phyloP scores from a whole-genome alignment of 2,888 invertebrate genomes.

The Diarsia rubi region DNA sequence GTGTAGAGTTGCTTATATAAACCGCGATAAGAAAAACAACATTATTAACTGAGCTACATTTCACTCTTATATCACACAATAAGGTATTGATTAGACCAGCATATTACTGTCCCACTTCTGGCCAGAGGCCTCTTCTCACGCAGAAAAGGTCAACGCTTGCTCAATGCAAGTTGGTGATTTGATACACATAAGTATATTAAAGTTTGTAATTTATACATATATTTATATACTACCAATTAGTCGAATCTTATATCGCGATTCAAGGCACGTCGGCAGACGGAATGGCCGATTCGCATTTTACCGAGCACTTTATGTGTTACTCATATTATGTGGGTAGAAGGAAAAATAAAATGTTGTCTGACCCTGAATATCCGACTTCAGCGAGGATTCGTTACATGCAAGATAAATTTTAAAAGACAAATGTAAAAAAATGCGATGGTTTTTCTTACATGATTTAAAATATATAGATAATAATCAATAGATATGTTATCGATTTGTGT shows the following conservation, averaged over 20 bases:
- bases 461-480: no score
- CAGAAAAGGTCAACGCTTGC: background rate
- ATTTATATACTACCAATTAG: slow-evolving; percentile 22
- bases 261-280: slow-evolving; percentile 19
- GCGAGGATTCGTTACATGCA: background rate
- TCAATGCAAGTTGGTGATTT: background rate
- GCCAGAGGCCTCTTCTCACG: background rate
- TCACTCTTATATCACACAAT: slow-evolving; percentile 8
- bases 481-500: no score
- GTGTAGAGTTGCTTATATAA: slow-evolving; percentile 31
- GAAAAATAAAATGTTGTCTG: slow-evolving; percentile 15
- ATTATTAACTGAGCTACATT: slow-evolving; percentile 14
- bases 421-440: background rate
- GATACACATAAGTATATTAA: no score
- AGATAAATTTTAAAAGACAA: background rate
- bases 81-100: background rate
- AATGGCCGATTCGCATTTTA: slow-evolving; percentile 29
- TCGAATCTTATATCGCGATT: slow-evolving; percentile 3
- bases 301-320: background rate
- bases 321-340: slow-evolving; percentile 16
- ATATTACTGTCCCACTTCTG: background rate
- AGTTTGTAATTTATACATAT: background rate
- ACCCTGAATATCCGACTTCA: background rate
- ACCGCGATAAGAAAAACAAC: slow-evolving; percentile 37
- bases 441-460: background rate